Base-by-base conservation (phyloP, 2,888 invertebrate species). In the Sesia apiformis region DNA sequence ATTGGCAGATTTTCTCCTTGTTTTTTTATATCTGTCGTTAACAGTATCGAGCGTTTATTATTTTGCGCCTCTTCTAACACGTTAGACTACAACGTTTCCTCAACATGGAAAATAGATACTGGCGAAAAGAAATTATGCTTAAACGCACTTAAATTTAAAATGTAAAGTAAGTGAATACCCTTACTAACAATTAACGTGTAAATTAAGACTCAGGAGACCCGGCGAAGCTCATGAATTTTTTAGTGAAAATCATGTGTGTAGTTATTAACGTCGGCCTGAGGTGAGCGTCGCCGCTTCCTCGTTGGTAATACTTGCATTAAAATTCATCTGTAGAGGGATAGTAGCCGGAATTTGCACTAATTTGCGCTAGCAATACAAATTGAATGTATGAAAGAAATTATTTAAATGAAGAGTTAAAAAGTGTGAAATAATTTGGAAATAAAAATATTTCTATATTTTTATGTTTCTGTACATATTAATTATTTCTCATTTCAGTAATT, bases 1-100 rank as follows among this genome's bases (percentile, higher is more conserved):
- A 84, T 88, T 86, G 88, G 85, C 84, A 85, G 82, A 84, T 87
- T 85, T 83, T 76, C 78, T 82, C 76, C 73, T 81, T 67, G 76
- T 78, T 82, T 78, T 78, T 80, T 78, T 78, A 69, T 70, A 72
- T 68, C 71, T 71, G 76, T 77, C 81, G 82, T 83, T 46, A 46
- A 46, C 46, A 46, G 46, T 46, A 46, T n/a, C 46, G 46, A 46
- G 42, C 42, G 23, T 53, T 42, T 78, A 80, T 79, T 81, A 81
- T 77, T 81, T 75, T 75, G 69, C 63, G 66, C 72, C 76, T 77
- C 70, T 77, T 78, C 46, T 46, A 46, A 23, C 46, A 8, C 7
- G 46, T 23, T 4, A 46, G 46, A 46, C 46, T 8, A 46, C 46
- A 46, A 46, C 23, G 46, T 46, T 46, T 46, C 23, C 23, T 23